A percentile compares a stretch with the other conserved stretches of the same genome.
Evolutionary conservation across 2,888 invertebrate species (phyloP).

Genomic region (Noctua janthe): DNA sequence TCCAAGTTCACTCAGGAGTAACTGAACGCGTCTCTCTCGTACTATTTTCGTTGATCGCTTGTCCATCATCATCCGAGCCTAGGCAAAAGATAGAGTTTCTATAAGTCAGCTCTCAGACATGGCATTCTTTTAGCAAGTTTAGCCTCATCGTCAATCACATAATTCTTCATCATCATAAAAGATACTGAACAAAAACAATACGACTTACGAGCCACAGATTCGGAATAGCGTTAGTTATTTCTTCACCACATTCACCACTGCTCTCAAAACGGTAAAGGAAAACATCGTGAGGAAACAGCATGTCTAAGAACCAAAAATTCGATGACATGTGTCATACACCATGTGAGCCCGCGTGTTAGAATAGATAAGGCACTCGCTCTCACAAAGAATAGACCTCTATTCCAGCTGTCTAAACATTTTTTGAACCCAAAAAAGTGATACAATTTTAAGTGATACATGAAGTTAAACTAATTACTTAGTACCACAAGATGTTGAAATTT

Average conservation of each 20-base stretch:
- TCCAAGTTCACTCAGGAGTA: conserved; percentile 92
- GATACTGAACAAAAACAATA: neutral
- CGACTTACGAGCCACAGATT: neutral
- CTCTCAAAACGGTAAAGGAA: neutral
- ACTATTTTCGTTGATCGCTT: conserved; percentile 83
- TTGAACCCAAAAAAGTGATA: neutral
- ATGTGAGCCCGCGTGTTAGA: neutral
- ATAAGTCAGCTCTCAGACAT: neutral
- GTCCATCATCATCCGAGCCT: conserved; percentile 95
- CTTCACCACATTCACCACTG: neutral
- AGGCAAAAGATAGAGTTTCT: neutral
- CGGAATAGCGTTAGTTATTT: neutral
- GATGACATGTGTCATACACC: too few species aligned
- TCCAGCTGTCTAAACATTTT: neutral
- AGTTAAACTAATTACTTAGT: neutral
- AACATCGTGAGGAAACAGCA: neutral
- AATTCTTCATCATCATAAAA: neutral
- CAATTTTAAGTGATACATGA: neutral
- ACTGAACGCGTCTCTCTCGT: conserved; percentile 80
- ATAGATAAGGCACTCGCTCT: neutral
- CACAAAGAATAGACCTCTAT: neutral
- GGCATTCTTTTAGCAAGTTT: too few species aligned
- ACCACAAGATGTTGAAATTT: neutral
- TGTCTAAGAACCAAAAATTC: too few species aligned
- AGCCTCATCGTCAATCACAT: too few species aligned